Evolutionary conservation across 2,797 vertebrate genomes (phyloP).

Genomic region (Labeo calbasu): DNA sequence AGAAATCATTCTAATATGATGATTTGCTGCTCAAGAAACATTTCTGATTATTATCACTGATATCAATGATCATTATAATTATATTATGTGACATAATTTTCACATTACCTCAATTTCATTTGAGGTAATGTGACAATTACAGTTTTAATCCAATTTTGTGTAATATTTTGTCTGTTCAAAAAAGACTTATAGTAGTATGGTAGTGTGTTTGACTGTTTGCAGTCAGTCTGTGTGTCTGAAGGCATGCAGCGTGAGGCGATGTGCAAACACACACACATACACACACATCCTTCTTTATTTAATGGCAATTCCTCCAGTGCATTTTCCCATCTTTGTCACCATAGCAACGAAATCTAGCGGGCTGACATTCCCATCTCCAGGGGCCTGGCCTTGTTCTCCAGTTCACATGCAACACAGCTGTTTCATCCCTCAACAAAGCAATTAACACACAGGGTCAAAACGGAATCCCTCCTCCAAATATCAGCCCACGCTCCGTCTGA

Average conservation of each 20-base stretch:
- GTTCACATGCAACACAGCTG: conserved; percentile 72
- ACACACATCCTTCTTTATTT: conserved; percentile 71
- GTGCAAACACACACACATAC: conserved; percentile 38
- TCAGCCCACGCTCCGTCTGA: conserved; percentile 14
- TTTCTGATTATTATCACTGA: too few species aligned
- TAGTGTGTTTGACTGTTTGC: conserved; percentile 49
- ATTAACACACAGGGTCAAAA: conserved; percentile 59
- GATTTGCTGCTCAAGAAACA: too few species aligned
- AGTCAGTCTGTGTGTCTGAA: conserved; percentile 46
- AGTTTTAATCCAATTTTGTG: not conserved
- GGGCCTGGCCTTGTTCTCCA: conserved; percentile 78
- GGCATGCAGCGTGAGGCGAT: conserved; percentile 64
- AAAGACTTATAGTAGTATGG: not conserved
- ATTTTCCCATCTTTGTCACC: conserved; percentile 73
- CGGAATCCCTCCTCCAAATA: conserved; percentile 43
- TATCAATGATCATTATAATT: too few species aligned
- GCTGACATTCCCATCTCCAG: conserved; percentile 75
- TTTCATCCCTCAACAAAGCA: conserved; percentile 61
- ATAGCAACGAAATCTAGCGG: conserved; percentile 76
- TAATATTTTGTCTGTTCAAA: not conserved
- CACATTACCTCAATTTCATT: not conserved
- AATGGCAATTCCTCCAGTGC: conserved; percentile 78
- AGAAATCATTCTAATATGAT: too few species aligned
- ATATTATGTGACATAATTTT: too few species aligned
- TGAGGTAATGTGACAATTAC: too few species aligned